These are phyloP conservation scores for Perca schrenkii DNA, from an alignment of 2,113 vertebrate species.

Conservation along the genomic window DNA sequence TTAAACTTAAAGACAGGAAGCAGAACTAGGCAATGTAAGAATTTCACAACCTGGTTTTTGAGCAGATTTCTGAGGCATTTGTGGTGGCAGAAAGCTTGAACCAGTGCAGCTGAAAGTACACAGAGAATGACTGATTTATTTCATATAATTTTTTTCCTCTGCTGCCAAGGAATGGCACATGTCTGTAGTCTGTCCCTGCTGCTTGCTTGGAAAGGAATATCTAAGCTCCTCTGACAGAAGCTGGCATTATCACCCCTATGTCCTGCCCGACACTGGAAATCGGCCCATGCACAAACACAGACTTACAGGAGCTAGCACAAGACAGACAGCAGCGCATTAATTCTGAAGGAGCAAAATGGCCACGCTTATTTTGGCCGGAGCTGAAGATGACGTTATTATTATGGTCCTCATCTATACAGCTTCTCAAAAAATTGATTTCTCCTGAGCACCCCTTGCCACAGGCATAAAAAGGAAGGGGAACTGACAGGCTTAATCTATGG, in stretches of 20 bases:
- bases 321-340: constrained; percentile 60
- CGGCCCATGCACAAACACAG: constrained; percentile 57
- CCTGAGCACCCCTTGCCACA: constrained; percentile 62
- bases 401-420: constrained; percentile 55
- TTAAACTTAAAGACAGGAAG: constrained; percentile 61
- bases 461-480: constrained; percentile 74
- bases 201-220: constrained; percentile 83
- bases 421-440: constrained; percentile 74
- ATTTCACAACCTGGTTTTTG: constrained; percentile 75
- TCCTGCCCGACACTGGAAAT: constrained; percentile 63
- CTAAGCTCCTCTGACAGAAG: constrained; percentile 78
- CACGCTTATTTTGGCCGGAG: constrained; percentile 67
- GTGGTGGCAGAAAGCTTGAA: constrained; percentile 74
- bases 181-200: constrained; percentile 77
- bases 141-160: constrained; percentile 69
- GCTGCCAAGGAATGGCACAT: constrained; percentile 78
- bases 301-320: constrained; percentile 59
- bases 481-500: constrained; percentile 76
- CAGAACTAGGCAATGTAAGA: constrained; percentile 70
- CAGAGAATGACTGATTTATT: constrained; percentile 83
- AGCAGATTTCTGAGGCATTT: constrained; percentile 75
- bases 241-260: constrained; percentile 78
- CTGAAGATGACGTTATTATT: constrained; percentile 74
- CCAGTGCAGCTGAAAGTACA: constrained; percentile 79
- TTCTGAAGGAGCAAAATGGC: constrained; percentile 66